Evolutionary conservation across 1,140 invertebrate genomes (phyloP), one percentile per base, ranked within the genome.

Genomic region (Aporrectodea caliginosa): DNA sequence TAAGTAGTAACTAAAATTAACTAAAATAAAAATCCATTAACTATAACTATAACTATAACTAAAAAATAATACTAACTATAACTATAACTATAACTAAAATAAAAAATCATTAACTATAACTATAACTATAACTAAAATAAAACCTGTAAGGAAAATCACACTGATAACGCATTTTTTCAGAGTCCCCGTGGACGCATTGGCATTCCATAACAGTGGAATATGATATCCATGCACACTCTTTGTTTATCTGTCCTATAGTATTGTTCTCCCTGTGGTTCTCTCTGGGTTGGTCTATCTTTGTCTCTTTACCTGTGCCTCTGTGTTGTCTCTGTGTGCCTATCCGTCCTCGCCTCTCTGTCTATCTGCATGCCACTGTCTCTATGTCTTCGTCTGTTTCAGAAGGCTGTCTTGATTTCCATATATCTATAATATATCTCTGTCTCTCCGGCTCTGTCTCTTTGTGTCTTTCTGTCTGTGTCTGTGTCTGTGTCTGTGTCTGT

Each of bases 391-490:
- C 43, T 22, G 22, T 58, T n/a, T n/a, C n/a, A n/a, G n/a, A n/a
- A n/a, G n/a, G n/a, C 43, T 58, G 43, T 22, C 43, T 58, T 22
- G 6, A 6, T 22, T 58, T 22, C 43, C 43, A 22, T 58, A 58
- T 58, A 6, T 22, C 6, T 58, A 22, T 58, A 6, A 58, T 58
- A 6, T 58, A 6, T 58, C 43, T 58, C 80, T 81, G 33, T 78
- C 76, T 78, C 76, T 81, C 69, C 68, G 31, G 33, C 76, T 32
- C 69, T 78, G 43, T 74, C 71, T 69, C 58, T 81, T 71, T 81
- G 75, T 81, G 34, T 78, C 76, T 76, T 32, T 73, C 43, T 78
- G 69, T 78, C 35, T 73, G 69, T 74, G 2, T 77, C 6, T 16
- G 31, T 29, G 1, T 77, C 32, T 27, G 6, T 58, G 16, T 16